These are phyloP conservation scores for Hippoglossus hippoglossus DNA, from an alignment of 2,797 vertebrate genomes.

Conservation along the genomic window DNA sequence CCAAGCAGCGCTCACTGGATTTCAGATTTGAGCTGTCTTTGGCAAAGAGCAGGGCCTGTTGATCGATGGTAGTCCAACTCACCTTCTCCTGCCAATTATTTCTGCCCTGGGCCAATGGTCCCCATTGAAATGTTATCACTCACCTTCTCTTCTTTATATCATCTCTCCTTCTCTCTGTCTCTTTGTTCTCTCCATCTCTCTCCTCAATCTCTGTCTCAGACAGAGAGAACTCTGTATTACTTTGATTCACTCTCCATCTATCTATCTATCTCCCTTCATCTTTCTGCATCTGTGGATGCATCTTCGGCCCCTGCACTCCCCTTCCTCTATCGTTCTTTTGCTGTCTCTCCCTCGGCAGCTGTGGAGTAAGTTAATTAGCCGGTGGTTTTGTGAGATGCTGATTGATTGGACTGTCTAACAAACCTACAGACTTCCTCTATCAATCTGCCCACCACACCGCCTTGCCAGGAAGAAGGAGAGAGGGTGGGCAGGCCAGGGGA, in stretches of 20 bases:
- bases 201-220: conserved; percentile 51
- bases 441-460: conserved; percentile 76
- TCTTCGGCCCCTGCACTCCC: conserved; percentile 16
- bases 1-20: conserved; percentile 55
- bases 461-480: conserved; percentile 73
- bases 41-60: conserved; percentile 67
- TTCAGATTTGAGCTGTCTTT: conserved; percentile 69
- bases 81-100: conserved; percentile 80
- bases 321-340: conserved; percentile 40
- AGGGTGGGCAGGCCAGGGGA: conserved; percentile 30
- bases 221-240: conserved; percentile 56
- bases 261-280: conserved; percentile 65
- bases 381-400: conserved; percentile 85
- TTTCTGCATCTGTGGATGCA: conserved; percentile 68
- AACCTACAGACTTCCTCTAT: conserved; percentile 83
- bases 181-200: conserved; percentile 55
- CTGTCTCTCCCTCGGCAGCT: conserved; percentile 70
- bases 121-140: conserved; percentile 82
- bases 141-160: conserved; percentile 70
- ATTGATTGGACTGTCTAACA: conserved; percentile 84
- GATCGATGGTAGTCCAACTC: conserved; percentile 78
- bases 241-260: conserved; percentile 58
- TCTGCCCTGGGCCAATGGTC: conserved; percentile 70
- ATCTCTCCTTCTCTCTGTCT: conserved; percentile 67
- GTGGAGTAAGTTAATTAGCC: conserved; percentile 86